These are phyloP conservation scores for Parambassis ranga DNA, from an alignment of 2,797 vertebrate species.

Conservation along the genomic window DNA sequence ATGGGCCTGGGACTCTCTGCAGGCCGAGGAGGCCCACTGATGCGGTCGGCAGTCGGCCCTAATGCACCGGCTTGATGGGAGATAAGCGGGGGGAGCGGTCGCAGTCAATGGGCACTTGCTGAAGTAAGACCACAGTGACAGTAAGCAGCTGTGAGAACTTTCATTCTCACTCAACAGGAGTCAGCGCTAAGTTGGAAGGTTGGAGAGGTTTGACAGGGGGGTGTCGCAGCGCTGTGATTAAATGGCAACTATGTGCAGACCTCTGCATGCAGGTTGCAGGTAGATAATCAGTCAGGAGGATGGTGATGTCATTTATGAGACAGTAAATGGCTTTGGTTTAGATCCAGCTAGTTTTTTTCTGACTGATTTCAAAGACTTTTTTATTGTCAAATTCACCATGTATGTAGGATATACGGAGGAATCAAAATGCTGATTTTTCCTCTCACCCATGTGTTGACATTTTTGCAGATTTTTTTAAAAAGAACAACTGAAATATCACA, in stretches of 20 bases:
- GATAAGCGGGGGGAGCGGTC: slow-evolving; percentile 51
- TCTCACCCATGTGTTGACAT: too few relatives aligned
- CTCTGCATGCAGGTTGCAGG: slow-evolving; percentile 46
- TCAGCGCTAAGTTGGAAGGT: slow-evolving; percentile 51
- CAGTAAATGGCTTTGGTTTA: slow-evolving; percentile 34
- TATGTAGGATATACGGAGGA: too few relatives aligned
- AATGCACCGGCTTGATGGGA: slow-evolving; percentile 70
- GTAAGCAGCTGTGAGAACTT: slow-evolving; percentile 78
- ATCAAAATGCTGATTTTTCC: too few relatives aligned
- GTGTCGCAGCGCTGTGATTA: slow-evolving; percentile 64
- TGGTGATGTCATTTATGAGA: slow-evolving; percentile 32
- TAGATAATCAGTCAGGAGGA: slow-evolving; percentile 31
- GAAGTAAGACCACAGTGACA: slow-evolving; percentile 76
- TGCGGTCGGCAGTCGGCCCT: slow-evolving; percentile 68
- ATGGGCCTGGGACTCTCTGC: slow-evolving; percentile 76
- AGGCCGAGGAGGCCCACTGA: slow-evolving; percentile 67
- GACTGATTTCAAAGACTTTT: too few relatives aligned
- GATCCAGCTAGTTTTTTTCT: slow-evolving; percentile 1
- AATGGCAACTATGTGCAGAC: slow-evolving; percentile 64
- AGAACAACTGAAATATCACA: too few relatives aligned
- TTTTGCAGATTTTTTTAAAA: too few relatives aligned
- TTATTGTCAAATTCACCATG: too few relatives aligned
- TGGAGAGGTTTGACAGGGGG: slow-evolving; percentile 68
- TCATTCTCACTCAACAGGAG: slow-evolving; percentile 65
- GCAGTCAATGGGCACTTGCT: slow-evolving; percentile 67